Base-by-base conservation (phyloP, 2,888 invertebrate species). In the Meliscaeva auricollis region DNA sequence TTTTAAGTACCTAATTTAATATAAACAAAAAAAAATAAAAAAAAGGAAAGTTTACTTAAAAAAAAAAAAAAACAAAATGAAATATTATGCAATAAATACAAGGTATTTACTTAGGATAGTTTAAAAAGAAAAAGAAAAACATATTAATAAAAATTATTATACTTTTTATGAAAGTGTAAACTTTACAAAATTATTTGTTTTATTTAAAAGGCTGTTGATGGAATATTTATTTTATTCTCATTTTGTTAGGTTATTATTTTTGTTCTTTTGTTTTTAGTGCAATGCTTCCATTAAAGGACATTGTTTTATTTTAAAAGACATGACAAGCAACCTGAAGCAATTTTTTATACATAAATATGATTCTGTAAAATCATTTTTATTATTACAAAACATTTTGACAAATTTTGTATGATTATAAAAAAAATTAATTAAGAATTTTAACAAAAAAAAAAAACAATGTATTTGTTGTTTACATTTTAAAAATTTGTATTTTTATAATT, bases 21-120 rank as follows among this genome's bases (percentile, higher is more conserved):
- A n/a, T 32, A 52, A 62, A n/a, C n/a, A n/a, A n/a, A n/a, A n/a
- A n/a, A n/a, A n/a, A n/a, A n/a, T n/a, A 17, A 64, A 41, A 13
- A 68, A 13, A 41, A 54, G 26, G 56, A 74, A 64, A 30, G 79
- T 84, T 84, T 84, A 84, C 79, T 75, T 80, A 77, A 62, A 41
- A 32, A 46, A 26, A 69, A 56, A 6, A 44, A 44, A 44, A 64
- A 56, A 22, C n/a, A 48, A 5, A 48, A 1, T 6, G n/a, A 30
- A 30, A 62, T 64, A 72, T 84, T 80, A 80, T 76, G 84, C 84
- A 80, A 84, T 84, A 80, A 84, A 80, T 84, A 84, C 84, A 80
- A 84, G 75, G 84, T 84, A 84, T 84, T 84, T 84, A 72, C 72
- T 38, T 80, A 84, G 66, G 52, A 75, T 74, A 84, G 84, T 75